Percentiles rank a stretch among this genome's conserved stretches.
phyloP scores from a whole-genome alignment of 2,888 invertebrate genomes.

The Hymenopus coronatus region DNA sequence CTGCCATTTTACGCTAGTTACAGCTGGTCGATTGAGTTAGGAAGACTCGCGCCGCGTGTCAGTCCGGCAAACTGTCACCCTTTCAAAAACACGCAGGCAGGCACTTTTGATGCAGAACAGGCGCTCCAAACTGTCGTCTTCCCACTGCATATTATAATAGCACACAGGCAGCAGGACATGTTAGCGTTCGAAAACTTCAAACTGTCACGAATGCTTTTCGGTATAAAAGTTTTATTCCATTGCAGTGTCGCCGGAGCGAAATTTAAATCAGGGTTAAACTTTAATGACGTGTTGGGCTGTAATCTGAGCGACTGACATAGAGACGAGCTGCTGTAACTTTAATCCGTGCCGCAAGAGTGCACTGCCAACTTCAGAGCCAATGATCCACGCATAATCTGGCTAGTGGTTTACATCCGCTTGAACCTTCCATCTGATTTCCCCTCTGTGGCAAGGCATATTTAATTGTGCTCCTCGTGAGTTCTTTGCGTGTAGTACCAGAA shows the following conservation, averaged over 20 bases:
- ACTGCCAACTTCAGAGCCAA: constrained; percentile 12
- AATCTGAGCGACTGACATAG: background rate
- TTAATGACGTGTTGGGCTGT: background rate
- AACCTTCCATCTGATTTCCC: background rate
- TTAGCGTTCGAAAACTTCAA: background rate
- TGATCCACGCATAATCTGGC: constrained; percentile 11
- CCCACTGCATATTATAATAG: background rate
- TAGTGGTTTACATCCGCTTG: background rate
- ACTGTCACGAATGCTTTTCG: background rate
- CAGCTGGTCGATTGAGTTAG: background rate
- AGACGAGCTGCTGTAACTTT: background rate
- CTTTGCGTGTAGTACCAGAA: background rate
- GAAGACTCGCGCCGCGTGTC: background rate
- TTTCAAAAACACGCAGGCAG: background rate
- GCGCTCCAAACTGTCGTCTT: background rate
- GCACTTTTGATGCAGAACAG: background rate
- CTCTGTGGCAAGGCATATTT: background rate
- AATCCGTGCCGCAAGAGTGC: background rate
- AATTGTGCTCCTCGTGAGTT: background rate
- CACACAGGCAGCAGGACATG: background rate
- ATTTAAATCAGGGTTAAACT: background rate
- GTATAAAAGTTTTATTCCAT: background rate
- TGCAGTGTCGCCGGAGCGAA: background rate
- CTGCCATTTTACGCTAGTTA: background rate
- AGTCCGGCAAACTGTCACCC: background rate